These are phyloP conservation scores for Tenebrosternarchus preto DNA, from an alignment of 2,113 vertebrate species.

Conservation along the genomic window DNA sequence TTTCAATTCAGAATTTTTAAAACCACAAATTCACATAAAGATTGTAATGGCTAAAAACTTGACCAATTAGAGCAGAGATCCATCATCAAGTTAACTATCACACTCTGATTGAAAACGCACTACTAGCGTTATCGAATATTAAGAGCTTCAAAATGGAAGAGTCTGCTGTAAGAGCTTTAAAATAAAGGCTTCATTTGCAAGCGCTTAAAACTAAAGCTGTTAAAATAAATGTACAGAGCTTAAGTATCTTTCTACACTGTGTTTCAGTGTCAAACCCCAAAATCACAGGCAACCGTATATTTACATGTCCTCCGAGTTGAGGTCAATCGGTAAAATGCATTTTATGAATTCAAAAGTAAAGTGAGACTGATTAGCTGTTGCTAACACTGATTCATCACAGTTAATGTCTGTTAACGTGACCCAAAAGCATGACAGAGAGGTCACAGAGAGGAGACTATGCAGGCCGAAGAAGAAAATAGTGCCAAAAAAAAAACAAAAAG, in stretches of 20 bases:
- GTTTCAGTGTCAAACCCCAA: constrained; percentile 52
- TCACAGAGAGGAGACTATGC: constrained; percentile 46
- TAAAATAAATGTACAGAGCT: constrained; percentile 48
- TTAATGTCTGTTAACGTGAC: constrained; percentile 60
- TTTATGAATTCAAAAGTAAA: constrained; percentile 29
- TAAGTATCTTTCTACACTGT: constrained; percentile 36
- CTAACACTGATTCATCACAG: constrained; percentile 59
- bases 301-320: constrained; percentile 67
- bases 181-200: constrained; percentile 49
- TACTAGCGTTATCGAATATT: constrained; percentile 52
- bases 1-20: constrained; percentile 9
- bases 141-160: constrained; percentile 62
- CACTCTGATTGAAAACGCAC: constrained; percentile 41
- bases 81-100: constrained; percentile 37
- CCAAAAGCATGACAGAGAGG: constrained; percentile 58
- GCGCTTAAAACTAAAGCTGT: constrained; percentile 55
- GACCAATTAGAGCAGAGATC: constrained; percentile 5
- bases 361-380: constrained; percentile 39
- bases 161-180: constrained; percentile 56
- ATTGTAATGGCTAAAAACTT: constrained; percentile 20
- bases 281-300: constrained; percentile 68
- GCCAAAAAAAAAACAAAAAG: constrained; percentile 57
- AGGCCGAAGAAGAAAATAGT: constrained; percentile 36
- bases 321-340: constrained; percentile 60
- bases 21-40: constrained; percentile 17